Conservation (phyloP, 2,888 invertebrate genomes). For the Drosophila paucipuncta region DNA sequence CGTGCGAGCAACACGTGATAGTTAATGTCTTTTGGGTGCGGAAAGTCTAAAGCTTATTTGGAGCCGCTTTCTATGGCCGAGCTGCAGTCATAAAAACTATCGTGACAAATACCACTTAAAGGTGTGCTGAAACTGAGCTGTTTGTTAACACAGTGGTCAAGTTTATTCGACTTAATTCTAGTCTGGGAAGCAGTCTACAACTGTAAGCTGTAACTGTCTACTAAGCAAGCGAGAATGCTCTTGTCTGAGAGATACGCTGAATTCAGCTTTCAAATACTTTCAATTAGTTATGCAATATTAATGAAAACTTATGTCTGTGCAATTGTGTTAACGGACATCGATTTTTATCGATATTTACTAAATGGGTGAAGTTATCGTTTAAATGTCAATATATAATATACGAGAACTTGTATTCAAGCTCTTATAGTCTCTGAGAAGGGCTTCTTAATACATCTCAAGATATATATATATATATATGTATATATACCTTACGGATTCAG, state of each 20-base stretch:
- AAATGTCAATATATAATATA: not conserved
- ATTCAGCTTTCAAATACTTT: not conserved
- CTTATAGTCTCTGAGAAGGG: not conserved
- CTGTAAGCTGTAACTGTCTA: constrained; percentile 41
- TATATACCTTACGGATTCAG: not conserved
- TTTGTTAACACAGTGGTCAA: not conserved
- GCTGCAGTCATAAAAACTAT: not conserved
- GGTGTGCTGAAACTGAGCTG: not conserved
- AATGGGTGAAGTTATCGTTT: no score
- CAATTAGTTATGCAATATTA: not conserved
- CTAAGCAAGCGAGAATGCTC: not conserved
- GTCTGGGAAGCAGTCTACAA: not conserved
- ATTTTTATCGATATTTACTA: not conserved
- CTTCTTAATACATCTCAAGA: no score
- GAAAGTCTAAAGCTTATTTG: not conserved
- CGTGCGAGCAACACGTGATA: constrained; percentile 52
- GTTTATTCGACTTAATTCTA: not conserved
- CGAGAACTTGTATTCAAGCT: not conserved
- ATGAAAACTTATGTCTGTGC: not conserved
- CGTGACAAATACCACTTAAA: constrained; percentile 9
- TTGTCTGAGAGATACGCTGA: not conserved
- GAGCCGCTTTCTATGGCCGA: not conserved
- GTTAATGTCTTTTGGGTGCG: constrained; percentile 6
- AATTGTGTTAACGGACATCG: not conserved
- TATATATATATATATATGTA: not conserved